Conservation (phyloP, 2,113 vertebrate genomes). For the Prunella himalayana region DNA sequence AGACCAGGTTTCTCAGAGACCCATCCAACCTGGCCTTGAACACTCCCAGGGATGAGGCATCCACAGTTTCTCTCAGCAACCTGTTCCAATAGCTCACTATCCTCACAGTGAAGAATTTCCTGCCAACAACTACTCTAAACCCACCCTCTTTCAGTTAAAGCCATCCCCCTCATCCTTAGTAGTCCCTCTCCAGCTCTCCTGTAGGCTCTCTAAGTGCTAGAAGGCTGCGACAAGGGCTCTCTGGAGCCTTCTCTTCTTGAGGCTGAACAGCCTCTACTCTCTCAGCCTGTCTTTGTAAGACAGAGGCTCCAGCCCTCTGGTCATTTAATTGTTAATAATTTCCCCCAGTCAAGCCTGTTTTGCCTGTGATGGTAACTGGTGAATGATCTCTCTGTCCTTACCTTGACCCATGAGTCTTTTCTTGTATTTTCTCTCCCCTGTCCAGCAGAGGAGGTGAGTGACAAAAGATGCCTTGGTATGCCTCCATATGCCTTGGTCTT, state of each 20-base stretch:
- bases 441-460: background rate
- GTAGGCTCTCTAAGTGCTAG: background rate
- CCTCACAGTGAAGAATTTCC: background rate
- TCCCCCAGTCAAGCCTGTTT: background rate
- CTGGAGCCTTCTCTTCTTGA: background rate
- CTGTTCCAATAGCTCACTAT: background rate
- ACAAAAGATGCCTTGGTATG: background rate
- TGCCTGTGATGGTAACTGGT: background rate
- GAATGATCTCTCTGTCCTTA: background rate
- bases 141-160: background rate
- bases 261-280: background rate
- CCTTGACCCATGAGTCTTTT: rapidly evolving
- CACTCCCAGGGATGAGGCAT: background rate
- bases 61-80: background rate
- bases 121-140: background rate
- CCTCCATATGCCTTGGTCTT: background rate
- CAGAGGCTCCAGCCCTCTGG: background rate
- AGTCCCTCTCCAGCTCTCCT: background rate
- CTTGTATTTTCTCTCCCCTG: background rate
- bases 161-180: background rate
- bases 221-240: background rate
- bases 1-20: background rate
- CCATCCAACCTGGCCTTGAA: background rate
- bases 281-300: background rate
- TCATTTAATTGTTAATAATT: background rate